phyloP scores from a whole-genome alignment of 2,797 vertebrate species.

The Nannoperca australis region DNA sequence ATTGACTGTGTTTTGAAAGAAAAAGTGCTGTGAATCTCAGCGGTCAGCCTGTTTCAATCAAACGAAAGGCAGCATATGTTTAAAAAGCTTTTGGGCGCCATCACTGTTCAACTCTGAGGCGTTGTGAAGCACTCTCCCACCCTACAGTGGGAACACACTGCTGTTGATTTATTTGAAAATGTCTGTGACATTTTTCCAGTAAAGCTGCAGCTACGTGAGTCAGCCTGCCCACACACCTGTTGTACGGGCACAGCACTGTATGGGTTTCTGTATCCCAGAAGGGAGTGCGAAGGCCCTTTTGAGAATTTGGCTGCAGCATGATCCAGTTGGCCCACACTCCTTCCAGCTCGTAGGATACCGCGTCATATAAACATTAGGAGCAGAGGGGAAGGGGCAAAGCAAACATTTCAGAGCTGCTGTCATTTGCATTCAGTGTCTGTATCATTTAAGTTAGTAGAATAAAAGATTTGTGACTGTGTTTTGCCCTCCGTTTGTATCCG shows the following conservation, averaged over 20 bases:
- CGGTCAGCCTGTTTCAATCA: conserved; percentile 10
- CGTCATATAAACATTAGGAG: conserved; percentile 38
- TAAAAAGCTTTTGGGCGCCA: conserved; percentile 23
- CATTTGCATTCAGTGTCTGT: not conserved
- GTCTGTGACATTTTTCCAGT: conserved; percentile 31
- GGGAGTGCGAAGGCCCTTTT: conserved; percentile 29
- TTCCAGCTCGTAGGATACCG: conserved; percentile 43
- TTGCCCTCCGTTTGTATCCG: conserved; percentile 11
- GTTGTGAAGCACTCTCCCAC: conserved; percentile 57
- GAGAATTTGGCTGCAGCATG: conserved; percentile 44
- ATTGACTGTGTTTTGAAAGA: not conserved
- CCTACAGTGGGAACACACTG: conserved; percentile 12
- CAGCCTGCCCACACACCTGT: conserved; percentile 52
- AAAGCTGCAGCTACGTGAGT: conserved; percentile 55
- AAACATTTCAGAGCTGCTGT: conserved; percentile 24
- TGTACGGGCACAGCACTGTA: conserved; percentile 37
- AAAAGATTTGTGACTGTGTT: not conserved
- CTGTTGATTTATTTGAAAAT: conserved; percentile 22
- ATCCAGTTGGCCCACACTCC: conserved; percentile 52
- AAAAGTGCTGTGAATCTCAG: not conserved
- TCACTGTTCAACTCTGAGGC: conserved; percentile 23
- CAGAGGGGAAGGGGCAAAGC: conserved; percentile 4
- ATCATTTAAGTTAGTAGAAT: not conserved
- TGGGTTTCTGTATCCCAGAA: conserved; percentile 43
- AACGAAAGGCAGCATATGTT: conserved; percentile 42